A percentile compares a stretch with the other conserved stretches of the same genome.
These are phyloP conservation scores for Acrocephalus kingi DNA, from an alignment of 2,113 vertebrate genomes.

Conservation along the genomic window DNA sequence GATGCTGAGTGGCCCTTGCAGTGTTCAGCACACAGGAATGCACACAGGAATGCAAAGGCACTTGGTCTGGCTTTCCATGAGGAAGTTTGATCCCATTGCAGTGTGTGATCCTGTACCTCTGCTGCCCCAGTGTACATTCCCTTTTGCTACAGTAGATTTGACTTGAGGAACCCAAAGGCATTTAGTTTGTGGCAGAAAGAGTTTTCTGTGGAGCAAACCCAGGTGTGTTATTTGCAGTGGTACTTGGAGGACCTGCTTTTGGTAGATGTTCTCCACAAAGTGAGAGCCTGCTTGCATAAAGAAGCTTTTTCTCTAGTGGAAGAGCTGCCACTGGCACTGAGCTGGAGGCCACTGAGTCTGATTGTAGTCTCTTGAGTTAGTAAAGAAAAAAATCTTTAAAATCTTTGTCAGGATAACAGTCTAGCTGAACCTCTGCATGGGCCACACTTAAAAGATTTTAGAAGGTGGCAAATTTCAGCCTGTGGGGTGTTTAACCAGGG, in stretches of 20 bases:
- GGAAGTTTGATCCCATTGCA: background rate
- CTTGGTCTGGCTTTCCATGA: background rate
- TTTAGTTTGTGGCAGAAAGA: background rate
- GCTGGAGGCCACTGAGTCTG: background rate
- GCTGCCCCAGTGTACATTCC: background rate
- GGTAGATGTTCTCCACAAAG: background rate
- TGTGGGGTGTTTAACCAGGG: background rate
- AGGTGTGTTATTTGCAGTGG: background rate
- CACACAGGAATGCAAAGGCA: background rate
- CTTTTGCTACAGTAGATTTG: background rate
- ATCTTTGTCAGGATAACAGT: background rate
- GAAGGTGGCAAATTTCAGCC: background rate
- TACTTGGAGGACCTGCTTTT: background rate
- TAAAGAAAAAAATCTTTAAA: background rate
- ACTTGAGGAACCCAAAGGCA: background rate
- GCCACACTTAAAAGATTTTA: background rate
- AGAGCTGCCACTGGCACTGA: background rate
- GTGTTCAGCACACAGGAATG: rapidly evolving
- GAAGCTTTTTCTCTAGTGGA: background rate
- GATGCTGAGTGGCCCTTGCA: background rate
- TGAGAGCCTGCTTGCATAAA: rapidly evolving
- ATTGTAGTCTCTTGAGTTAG: background rate
- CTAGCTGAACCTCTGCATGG: background rate
- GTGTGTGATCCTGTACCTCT: background rate
- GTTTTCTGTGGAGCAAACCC: background rate